Conservation (phyloP, 2,113 vertebrate genomes). For the Anguilla rostrata region DNA sequence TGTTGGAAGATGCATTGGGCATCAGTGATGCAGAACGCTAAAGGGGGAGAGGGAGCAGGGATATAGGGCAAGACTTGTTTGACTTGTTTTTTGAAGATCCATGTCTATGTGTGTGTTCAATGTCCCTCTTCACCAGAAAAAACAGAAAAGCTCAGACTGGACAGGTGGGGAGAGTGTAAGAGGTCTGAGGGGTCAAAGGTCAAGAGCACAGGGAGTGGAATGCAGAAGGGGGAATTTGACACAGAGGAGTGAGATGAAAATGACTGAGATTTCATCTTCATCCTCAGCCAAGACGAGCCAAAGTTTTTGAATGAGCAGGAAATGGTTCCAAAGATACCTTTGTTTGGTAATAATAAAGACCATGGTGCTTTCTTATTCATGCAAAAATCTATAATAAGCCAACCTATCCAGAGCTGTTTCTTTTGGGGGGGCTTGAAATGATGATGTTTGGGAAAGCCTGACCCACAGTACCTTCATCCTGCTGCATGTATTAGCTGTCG, state of each 20-base stretch:
- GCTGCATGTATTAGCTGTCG: too few relatives aligned
- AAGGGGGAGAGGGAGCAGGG: not conserved
- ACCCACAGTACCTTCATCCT: too few relatives aligned
- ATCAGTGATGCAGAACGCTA: slow-evolving; percentile 1
- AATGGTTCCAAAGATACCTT: too few relatives aligned
- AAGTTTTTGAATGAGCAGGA: too few relatives aligned
- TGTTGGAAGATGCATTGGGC: not conserved
- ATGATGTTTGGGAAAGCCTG: too few relatives aligned
- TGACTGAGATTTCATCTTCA: not conserved
- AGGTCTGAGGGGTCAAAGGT: not conserved
- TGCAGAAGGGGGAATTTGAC: not conserved
- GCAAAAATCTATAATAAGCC: too few relatives aligned
- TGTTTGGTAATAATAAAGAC: too few relatives aligned
- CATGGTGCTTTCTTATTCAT: too few relatives aligned
- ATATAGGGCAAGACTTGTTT: not conserved
- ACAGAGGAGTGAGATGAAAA: not conserved
- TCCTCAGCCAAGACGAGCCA: not conserved
- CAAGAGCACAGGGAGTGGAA: not conserved
- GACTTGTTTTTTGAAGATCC: not conserved
- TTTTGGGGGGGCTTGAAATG: too few relatives aligned
- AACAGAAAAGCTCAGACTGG: not conserved
- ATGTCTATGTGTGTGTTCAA: not conserved
- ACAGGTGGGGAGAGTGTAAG: not conserved
- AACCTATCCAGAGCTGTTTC: too few relatives aligned
- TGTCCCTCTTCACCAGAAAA: not conserved